Evolutionary conservation across 2,888 invertebrate genomes (phyloP).

Genomic region (Chironomus riparius): DNA sequence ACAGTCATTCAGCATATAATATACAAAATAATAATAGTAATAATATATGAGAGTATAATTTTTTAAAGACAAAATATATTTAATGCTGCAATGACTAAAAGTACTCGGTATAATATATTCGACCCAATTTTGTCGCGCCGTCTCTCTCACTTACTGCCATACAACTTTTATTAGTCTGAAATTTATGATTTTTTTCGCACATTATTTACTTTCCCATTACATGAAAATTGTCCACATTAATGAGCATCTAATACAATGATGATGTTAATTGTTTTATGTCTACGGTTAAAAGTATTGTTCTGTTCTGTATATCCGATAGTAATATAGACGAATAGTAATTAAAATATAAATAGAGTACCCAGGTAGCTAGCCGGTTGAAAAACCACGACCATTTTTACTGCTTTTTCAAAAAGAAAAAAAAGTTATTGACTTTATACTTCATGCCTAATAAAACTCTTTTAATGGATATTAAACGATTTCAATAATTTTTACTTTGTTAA

Average conservation of each 20-base stretch:
- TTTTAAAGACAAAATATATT: too few relatives aligned
- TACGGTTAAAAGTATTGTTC: not conserved
- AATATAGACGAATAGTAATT: not conserved
- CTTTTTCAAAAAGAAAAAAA: too few relatives aligned
- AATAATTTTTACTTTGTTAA: not conserved
- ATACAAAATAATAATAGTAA: too few relatives aligned
- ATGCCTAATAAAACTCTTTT: not conserved
- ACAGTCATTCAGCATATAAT: too few relatives aligned
- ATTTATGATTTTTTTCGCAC: slow-evolving; percentile 10
- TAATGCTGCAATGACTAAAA: not conserved
- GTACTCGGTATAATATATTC: not conserved
- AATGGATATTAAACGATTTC: not conserved
- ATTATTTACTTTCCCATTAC: slow-evolving; percentile 7
- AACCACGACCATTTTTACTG: too few relatives aligned
- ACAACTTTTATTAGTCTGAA: not conserved
- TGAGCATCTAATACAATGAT: not conserved
- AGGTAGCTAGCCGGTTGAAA: not conserved
- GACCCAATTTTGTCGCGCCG: slow-evolving; percentile 16
- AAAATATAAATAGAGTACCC: not conserved
- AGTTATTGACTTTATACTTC: too few relatives aligned
- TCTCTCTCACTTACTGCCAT: slow-evolving; percentile 1
- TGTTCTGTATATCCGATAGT: not conserved
- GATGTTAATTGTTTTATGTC: slow-evolving; percentile 15
- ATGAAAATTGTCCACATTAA: slow-evolving; percentile 3
- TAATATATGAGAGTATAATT: too few relatives aligned